Base-by-base conservation (phyloP, 2,888 invertebrate genomes). In the Pterobdella sp. region DNA sequence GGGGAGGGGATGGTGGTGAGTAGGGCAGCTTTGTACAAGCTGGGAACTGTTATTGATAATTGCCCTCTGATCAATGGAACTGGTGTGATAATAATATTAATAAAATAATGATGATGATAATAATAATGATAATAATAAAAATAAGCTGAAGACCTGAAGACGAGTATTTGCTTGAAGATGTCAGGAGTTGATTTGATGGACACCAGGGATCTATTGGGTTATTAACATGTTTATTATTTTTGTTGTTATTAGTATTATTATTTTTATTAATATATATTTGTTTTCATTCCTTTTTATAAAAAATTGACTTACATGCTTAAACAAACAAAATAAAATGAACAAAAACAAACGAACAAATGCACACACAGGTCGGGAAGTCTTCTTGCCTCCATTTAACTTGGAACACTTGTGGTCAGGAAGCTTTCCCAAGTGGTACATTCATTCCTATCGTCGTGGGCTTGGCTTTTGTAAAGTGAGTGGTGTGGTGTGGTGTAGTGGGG, bases 61-160 rank as follows among this genome's bases (percentile, higher is more conserved):
- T 70, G 70, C 56, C 70, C 70, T 2, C 29, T 70, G n/a, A 29
- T 29, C 22, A 70, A 49, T 31, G 70, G 70, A 7, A 70, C 70
- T 3, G 70, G 70, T 70, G 0, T 3, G 26, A n/a, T n/a, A n/a
- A n/a, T n/a, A n/a, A n/a, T n/a, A n/a, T n/a, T n/a, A n/a, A n/a
- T n/a, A n/a, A n/a, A n/a, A n/a, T 69, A 3, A 10, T 49, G 31
- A 42, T 42, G 49, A 42, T 42, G 49, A 42, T 42, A 22, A 42
- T 42, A 22, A 7, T 42, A 14, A 22, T 7, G 49, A 22, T 10
- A 3, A 60, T 1, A 26, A 10, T 3, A 26, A 3, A 26, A 10
- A 26, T 22, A 35, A 70, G 70, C 32, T 56, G 70, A 70, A 31
- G 70, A 70, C 29, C 29, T 70, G 52, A 70, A 70, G 56, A 70